Base-by-base conservation (phyloP, 2,113 vertebrate genomes). In the Ceyx cyanopectus region DNA sequence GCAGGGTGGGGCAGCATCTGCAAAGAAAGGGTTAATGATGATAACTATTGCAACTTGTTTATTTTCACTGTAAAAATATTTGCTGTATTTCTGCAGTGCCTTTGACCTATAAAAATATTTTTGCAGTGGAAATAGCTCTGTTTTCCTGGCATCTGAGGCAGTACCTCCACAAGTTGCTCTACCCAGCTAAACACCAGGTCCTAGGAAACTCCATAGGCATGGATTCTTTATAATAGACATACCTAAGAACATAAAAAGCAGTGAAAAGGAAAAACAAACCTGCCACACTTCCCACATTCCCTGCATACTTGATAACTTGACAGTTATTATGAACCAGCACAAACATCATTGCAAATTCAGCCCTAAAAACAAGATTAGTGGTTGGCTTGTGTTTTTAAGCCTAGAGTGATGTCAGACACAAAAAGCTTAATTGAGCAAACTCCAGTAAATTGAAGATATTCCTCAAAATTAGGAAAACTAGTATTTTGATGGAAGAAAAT, bases 101-200 rank as follows among this genome's bases (percentile, higher is more conserved):
- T 95, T 34, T 95, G 92, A 93, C 92, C 94, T 94, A 94, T 0
- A 16, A 95, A 95, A 96, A 95, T 93, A 96, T 93, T 96, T 94
- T 92, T 89, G 68, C 74, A 87, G 63, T 95, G 43, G 54, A 95
- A 96, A 95, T 85, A 96, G 91, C 67, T 96, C 83, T 80, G 78
- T 93, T 87, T 92, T 96, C 74, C 81, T 96, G 86, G 91, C 91
- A 95, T 69, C 32, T 75, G 22, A 75, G 76, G 88, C 74, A 82
- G 29, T 63, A 89, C 46, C 54, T 79, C 70, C 79, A 46, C 24
- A 73, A 58, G 63, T 74, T 93, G 12, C 83, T 62, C 58, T 73
- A 50, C 54, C 32, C 17, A 75, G 57, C 69, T 69, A 23, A 86
- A 76, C 51, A 75, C 45, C 24, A 43, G 73, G 45, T 73, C 51